These are phyloP conservation scores for Periphyllus acericola DNA, from an alignment of 2,888 invertebrate genomes.

Conservation along the genomic window DNA sequence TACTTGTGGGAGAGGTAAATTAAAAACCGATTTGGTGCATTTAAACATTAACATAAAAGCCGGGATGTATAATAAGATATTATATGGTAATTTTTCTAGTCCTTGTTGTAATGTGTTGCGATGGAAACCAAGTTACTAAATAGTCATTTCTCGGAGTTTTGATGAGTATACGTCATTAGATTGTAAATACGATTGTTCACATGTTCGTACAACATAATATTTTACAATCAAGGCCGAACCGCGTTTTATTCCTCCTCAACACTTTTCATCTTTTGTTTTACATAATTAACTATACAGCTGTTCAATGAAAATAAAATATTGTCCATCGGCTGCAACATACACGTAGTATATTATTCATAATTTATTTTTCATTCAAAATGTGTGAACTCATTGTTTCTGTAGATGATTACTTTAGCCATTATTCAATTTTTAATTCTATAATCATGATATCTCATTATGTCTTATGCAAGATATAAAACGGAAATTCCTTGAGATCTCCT, in stretches of 20 bases:
- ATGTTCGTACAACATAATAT: conserved; percentile 24
- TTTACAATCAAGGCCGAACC: conserved; percentile 45
- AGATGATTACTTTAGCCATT: conserved; percentile 40
- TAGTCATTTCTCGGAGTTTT: conserved; percentile 32
- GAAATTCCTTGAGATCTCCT: conserved; percentile 57
- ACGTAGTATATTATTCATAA: not conserved
- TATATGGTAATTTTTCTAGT: conserved; percentile 53
- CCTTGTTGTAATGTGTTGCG: conserved; percentile 39
- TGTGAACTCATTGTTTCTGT: conserved; percentile 52
- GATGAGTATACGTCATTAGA: conserved; percentile 34
- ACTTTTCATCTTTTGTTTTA: conserved; percentile 49
- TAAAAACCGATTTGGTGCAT: conserved; percentile 50
- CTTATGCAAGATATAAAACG: conserved; percentile 37
- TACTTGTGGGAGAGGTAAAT: conserved; percentile 27
- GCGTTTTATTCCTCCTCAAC: conserved; percentile 26
- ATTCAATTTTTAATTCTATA: conserved; percentile 54
- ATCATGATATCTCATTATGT: conserved; percentile 37
- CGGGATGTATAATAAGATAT: conserved; percentile 38
- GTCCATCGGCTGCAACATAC: conserved; percentile 22
- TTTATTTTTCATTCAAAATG: conserved; percentile 4
- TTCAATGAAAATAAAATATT: conserved; percentile 43
- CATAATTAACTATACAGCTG: conserved; percentile 41
- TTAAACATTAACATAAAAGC: conserved; percentile 51
- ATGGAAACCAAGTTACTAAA: conserved; percentile 1
- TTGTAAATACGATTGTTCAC: conserved; percentile 35